Conservation (phyloP, 2,113 vertebrate genomes). For the Proteles cristata region DNA sequence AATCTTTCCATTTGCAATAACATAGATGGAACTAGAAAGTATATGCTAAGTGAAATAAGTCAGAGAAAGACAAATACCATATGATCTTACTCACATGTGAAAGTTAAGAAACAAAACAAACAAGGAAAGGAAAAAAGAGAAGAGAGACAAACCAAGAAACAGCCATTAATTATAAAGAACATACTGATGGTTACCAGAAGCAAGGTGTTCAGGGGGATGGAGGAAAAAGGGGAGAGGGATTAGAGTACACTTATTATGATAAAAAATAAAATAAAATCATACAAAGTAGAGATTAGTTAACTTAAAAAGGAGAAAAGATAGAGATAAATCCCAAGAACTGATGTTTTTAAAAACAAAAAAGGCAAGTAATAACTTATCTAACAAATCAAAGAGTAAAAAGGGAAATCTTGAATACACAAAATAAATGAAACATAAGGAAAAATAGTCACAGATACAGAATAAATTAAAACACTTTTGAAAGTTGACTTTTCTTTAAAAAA, state of each 20-base stretch:
- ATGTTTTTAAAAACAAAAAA: neutral
- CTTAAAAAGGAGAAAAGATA: neutral
- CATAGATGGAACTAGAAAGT: neutral
- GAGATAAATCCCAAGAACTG: neutral
- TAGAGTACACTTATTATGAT: neutral
- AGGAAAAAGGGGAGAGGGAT: neutral
- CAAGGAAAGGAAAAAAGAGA: neutral
- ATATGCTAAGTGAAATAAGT: neutral
- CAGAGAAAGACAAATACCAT: neutral
- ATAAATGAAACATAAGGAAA: neutral
- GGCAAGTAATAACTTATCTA: neutral
- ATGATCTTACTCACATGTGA: neutral
- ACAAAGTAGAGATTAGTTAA: neutral
- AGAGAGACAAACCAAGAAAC: neutral
- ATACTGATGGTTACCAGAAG: neutral
- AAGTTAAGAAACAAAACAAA: neutral
- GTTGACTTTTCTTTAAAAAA: neutral
- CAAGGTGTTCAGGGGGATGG: neutral
- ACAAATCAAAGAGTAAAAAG: neutral
- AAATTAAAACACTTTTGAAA: neutral
- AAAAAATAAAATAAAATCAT: neutral
- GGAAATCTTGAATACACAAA: constrained; percentile 4
- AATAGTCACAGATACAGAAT: neutral
- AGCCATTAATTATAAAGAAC: neutral
- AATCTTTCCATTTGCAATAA: neutral